These are phyloP conservation scores for Idaea biselata DNA, from an alignment of 2,888 invertebrate genomes.

Conservation along the genomic window DNA sequence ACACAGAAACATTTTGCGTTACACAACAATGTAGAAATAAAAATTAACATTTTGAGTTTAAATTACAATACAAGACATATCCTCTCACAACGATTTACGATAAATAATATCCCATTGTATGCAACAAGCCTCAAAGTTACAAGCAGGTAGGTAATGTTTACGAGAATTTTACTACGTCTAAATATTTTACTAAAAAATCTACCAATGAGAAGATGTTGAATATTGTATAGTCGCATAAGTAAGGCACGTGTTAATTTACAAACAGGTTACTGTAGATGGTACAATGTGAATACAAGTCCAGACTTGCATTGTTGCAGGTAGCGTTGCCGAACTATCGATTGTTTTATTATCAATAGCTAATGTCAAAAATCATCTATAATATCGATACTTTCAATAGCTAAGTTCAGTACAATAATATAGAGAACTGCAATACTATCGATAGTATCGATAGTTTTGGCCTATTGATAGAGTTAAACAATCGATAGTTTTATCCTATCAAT, in stretches of 20 bases:
- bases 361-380: no score
- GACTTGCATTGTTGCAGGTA: conserved; percentile 25
- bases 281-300: conserved; percentile 25
- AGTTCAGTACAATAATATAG: no score
- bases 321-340: no score
- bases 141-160: not conserved
- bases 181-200: not conserved
- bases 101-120: not conserved
- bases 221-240: not conserved
- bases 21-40: not conserved
- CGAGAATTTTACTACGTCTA: not conserved
- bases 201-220: not conserved
- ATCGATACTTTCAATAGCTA: no score
- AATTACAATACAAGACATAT: not conserved
- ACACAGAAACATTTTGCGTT: not conserved
- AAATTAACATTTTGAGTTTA: not conserved
- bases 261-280: conserved; percentile 27
- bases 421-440: no score
- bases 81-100: not conserved
- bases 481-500: no score
- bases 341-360: no score
- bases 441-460: no score
- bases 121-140: not conserved
- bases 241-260: not conserved
- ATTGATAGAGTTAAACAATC: no score